Conservation (phyloP, 2,797 vertebrate species). For the Picus viridis region DNA sequence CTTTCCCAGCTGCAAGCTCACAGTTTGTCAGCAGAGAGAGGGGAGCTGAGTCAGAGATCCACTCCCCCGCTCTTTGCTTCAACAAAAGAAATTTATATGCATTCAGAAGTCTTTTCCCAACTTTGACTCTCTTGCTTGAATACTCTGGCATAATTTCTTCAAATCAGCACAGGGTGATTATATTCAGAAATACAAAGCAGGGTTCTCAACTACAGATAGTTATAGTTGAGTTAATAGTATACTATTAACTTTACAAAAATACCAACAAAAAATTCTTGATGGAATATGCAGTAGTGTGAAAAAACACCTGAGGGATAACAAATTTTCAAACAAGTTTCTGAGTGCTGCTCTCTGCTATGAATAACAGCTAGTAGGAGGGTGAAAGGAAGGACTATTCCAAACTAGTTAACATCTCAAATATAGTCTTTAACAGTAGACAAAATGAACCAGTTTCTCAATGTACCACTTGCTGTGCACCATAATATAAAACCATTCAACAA, state of each 20-base stretch:
- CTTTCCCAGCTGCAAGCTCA: conserved; percentile 31
- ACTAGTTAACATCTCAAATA: neutral
- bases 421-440: conserved; percentile 1
- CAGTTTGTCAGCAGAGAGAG: conserved; percentile 6
- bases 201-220: neutral
- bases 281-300: neutral
- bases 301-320: conserved; percentile 22
- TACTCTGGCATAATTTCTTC: neutral
- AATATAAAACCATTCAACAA: conserved; percentile 10
- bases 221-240: too few species aligned
- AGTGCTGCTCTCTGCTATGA: conserved; percentile 6
- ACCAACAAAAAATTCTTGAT: neutral
- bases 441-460: neutral
- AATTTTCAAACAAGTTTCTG: neutral
- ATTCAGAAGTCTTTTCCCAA: conserved; percentile 29
- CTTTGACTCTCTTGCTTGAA: neutral
- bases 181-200: neutral
- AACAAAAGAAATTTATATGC: conserved; percentile 12
- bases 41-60: conserved; percentile 37
- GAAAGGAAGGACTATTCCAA: conserved; percentile 42
- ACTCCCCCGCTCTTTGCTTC: neutral
- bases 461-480: neutral
- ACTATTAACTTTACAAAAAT: neutral
- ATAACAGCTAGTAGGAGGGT: conserved; percentile 49
- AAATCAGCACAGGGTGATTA: neutral